Percentiles rank a stretch among this genome's conserved stretches.
These are phyloP conservation scores for Gephyroberyx darwinii DNA, from an alignment of 2,797 vertebrate genomes.

Conservation along the genomic window DNA sequence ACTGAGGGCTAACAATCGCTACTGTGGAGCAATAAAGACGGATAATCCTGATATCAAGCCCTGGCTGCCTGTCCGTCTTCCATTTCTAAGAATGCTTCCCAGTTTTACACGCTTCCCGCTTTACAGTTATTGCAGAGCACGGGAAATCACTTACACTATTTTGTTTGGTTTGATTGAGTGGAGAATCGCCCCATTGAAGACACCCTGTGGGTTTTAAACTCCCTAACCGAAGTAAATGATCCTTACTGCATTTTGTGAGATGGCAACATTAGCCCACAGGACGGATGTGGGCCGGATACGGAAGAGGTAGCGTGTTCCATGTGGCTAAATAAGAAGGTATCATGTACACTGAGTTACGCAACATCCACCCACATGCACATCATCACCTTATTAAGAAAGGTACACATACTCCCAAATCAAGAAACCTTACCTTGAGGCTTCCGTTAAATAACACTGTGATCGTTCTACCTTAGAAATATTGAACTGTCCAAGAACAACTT, in stretches of 20 bases:
- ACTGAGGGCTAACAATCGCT: not conserved
- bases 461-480: conserved; percentile 46
- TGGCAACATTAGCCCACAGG: conserved; percentile 49
- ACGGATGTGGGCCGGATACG: conserved; percentile 63
- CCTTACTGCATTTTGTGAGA: conserved; percentile 45
- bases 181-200: conserved; percentile 42
- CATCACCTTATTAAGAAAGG: conserved; percentile 62
- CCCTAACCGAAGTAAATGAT: conserved; percentile 52
- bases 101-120: conserved; percentile 30
- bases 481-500: conserved; percentile 32
- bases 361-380: conserved; percentile 68
- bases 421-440: conserved; percentile 48
- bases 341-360: conserved; percentile 54
- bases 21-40: conserved; percentile 20
- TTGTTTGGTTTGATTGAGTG: conserved; percentile 62
- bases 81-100: conserved; percentile 47
- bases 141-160: conserved; percentile 50
- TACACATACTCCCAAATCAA: conserved; percentile 58
- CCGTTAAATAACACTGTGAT: conserved; percentile 52
- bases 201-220: conserved; percentile 53
- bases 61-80: conserved; percentile 32
- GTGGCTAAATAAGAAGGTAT: conserved; percentile 62
- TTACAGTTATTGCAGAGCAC: conserved; percentile 45
- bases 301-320: conserved; percentile 43
- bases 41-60: not conserved